Percentiles rank a stretch among this genome's conserved stretches.
These are phyloP conservation scores for Dendrolimus kikuchii DNA, from an alignment of 1,140 invertebrate species.

Conservation along the genomic window DNA sequence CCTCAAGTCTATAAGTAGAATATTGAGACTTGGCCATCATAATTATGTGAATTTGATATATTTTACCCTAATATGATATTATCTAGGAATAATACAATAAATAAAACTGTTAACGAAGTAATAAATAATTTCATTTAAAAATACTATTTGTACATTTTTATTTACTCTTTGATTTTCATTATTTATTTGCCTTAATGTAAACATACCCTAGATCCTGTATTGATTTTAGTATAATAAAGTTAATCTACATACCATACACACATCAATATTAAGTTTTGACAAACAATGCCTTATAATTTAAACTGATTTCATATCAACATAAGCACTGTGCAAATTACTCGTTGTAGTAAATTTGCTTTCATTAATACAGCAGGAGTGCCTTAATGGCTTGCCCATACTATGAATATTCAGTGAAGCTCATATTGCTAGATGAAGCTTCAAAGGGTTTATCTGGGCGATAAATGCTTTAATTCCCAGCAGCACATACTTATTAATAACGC, in stretches of 20 bases:
- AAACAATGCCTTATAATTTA: slow-evolving; percentile 6
- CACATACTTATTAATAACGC: slow-evolving; percentile 17
- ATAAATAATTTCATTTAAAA: too few species aligned
- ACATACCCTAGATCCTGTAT: too few species aligned
- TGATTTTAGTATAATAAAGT: neutral
- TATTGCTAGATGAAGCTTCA: slow-evolving; percentile 28
- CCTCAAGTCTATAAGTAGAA: too few species aligned
- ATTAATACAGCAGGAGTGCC: slow-evolving; percentile 24
- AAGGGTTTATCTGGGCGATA: slow-evolving; percentile 28
- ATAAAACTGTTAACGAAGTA: too few species aligned
- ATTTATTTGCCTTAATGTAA: too few species aligned
- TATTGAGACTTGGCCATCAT: too few species aligned
- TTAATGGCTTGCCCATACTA: slow-evolving; percentile 28
- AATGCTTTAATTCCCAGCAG: slow-evolving; percentile 21
- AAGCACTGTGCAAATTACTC: slow-evolving; percentile 13
- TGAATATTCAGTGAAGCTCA: slow-evolving; percentile 26
- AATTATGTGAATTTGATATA: too few species aligned
- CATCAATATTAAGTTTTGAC: neutral
- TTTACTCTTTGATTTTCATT: too few species aligned
- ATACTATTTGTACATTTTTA: too few species aligned
- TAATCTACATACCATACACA: neutral
- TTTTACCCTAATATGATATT: too few species aligned
- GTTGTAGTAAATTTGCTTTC: slow-evolving; percentile 25
- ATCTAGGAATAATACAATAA: too few species aligned
- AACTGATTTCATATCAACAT: slow-evolving; percentile 9